phyloP scores from a whole-genome alignment of 1,140 invertebrate species.

The Colletes gigas region DNA sequence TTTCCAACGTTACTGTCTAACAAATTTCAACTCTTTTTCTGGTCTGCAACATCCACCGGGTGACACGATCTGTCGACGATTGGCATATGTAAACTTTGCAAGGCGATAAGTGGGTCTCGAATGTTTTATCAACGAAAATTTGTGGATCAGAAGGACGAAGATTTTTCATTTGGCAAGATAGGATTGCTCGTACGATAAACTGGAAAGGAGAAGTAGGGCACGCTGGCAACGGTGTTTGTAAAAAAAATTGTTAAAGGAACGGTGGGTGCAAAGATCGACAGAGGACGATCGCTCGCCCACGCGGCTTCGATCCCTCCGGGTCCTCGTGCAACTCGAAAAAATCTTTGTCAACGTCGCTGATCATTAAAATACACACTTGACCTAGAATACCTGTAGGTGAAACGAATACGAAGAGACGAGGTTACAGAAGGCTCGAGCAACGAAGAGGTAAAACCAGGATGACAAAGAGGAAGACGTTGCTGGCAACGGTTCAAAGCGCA shows the following conservation, averaged over 20 bases:
- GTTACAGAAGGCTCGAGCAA: conserved; percentile 33
- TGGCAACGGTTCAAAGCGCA: conserved; percentile 65
- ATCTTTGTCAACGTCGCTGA: conserved; percentile 25
- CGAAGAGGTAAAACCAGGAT: conserved; percentile 43
- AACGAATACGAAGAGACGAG: conserved; percentile 25
- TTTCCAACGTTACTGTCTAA: too few species aligned
- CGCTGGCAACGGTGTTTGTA: neutral
- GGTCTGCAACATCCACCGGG: too few species aligned
- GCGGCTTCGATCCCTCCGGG: neutral
- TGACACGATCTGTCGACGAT: too few species aligned
- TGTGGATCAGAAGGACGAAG: too few species aligned
- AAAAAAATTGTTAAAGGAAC: neutral
- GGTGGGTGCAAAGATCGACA: neutral
- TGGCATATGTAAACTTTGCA: too few species aligned
- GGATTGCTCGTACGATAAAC: neutral
- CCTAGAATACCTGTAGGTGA: conserved; percentile 58
- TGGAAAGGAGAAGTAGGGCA: neutral
- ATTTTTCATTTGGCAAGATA: neutral
- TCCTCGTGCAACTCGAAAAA: neutral
- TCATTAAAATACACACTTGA: conserved; percentile 67
- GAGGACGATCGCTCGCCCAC: neutral
- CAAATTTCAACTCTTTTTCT: too few species aligned
- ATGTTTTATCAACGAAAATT: too few species aligned
- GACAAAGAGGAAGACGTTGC: conserved; percentile 40
- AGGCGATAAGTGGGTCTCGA: too few species aligned